Percentiles rank a stretch among this genome's conserved stretches.
phyloP scores from a whole-genome alignment of 2,797 vertebrate species.

The Pseudopleuronectes americanus region DNA sequence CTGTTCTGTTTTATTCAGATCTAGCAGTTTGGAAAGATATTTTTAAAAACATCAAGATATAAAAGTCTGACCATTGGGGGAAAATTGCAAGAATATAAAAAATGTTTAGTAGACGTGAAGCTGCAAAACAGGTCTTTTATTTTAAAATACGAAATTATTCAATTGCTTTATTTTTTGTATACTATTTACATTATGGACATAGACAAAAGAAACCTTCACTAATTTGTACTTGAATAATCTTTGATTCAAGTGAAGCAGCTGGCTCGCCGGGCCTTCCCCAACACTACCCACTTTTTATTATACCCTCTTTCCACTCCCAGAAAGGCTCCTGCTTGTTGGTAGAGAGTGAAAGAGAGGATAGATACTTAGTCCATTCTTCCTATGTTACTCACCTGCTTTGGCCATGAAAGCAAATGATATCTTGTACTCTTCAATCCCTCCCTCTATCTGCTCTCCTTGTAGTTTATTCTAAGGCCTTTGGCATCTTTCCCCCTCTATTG shows the following conservation, averaged over 20 bases:
- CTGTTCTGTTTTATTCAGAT: no score
- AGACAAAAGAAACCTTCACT: slow-evolving; percentile 22
- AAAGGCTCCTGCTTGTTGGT: slow-evolving; percentile 54
- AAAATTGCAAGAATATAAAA: background rate
- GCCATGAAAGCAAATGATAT: slow-evolving; percentile 75
- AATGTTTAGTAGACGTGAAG: slow-evolving; percentile 5
- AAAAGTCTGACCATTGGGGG: background rate
- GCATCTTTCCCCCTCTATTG: slow-evolving; percentile 11
- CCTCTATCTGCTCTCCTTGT: slow-evolving; percentile 19
- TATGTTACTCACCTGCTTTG: slow-evolving; percentile 73
- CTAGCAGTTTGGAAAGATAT: background rate
- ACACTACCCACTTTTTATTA: slow-evolving; percentile 63
- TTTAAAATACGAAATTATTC: background rate
- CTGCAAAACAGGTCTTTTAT: background rate
- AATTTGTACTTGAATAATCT: slow-evolving; percentile 49
- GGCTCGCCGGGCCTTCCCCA: slow-evolving; percentile 50
- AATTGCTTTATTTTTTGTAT: slow-evolving; percentile 7
- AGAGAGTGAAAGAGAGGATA: slow-evolving; percentile 36
- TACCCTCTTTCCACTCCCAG: slow-evolving; percentile 48
- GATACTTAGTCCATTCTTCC: slow-evolving; percentile 68
- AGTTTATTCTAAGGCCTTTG: slow-evolving; percentile 30
- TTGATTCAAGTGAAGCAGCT: slow-evolving; percentile 61
- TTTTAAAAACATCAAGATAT: background rate
- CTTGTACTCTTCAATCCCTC: slow-evolving; percentile 46
- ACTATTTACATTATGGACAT: slow-evolving; percentile 15